Percentiles rank a stretch among this genome's conserved stretches.
phyloP scores from a whole-genome alignment of 2,113 vertebrate species.

The Paramisgurnus dabryanus region DNA sequence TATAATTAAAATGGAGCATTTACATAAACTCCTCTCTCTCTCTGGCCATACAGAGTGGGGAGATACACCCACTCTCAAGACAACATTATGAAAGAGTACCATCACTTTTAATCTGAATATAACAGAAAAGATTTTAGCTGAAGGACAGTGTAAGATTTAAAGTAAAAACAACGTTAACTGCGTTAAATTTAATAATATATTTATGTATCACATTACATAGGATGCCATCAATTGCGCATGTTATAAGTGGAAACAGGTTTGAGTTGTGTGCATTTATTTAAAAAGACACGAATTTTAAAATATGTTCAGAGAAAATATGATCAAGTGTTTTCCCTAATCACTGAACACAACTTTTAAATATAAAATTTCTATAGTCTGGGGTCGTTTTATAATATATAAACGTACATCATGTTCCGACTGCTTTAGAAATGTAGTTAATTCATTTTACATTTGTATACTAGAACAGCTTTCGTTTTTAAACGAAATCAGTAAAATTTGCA shows the following conservation, averaged over 20 bases:
- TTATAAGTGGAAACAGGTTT: too few species aligned
- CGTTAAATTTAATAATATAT: background rate
- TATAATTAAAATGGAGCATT: constrained; percentile 79
- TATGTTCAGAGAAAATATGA: too few species aligned
- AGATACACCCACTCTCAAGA: constrained; percentile 51
- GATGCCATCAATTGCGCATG: background rate
- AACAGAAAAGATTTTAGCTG: constrained; percentile 11
- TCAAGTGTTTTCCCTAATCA: too few species aligned
- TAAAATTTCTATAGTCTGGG: too few species aligned
- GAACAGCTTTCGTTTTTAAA: background rate
- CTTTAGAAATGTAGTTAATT: too few species aligned
- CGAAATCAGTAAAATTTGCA: too few species aligned
- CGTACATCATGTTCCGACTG: too few species aligned
- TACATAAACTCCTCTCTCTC: constrained; percentile 70
- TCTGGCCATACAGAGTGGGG: constrained; percentile 29
- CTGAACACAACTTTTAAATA: too few species aligned
- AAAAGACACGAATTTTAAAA: too few species aligned
- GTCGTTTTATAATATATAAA: too few species aligned
- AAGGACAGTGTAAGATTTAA: background rate
- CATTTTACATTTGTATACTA: background rate
- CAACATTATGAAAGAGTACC: background rate
- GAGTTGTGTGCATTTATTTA: too few species aligned
- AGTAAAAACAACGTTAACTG: background rate
- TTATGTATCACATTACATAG: background rate
- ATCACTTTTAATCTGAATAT: background rate